Conservation (phyloP, 2,888 invertebrate species). For the Melinaea marsaeus region DNA sequence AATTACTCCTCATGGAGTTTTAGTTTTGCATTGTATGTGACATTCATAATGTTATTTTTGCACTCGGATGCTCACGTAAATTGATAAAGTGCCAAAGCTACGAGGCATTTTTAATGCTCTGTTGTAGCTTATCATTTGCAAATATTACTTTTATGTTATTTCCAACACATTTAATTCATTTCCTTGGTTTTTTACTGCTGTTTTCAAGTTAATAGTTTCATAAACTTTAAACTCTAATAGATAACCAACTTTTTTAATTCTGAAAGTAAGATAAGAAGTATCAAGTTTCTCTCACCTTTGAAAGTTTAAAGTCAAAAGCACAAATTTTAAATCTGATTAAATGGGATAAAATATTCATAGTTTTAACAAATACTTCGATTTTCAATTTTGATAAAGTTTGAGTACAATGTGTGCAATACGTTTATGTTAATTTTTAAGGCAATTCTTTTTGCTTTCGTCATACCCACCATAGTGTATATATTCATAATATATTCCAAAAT, state of each 20-base stretch:
- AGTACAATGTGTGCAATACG: no score
- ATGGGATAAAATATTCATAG: no score
- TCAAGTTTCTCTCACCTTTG: background rate
- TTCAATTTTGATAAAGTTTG: no score
- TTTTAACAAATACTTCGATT: no score
- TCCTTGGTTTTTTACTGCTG: constrained; percentile 2
- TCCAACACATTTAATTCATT: constrained; percentile 8
- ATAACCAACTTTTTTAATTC: background rate
- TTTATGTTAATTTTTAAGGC: no score
- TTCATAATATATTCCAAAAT: no score
- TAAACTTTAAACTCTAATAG: background rate
- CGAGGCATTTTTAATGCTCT: constrained; percentile 29
- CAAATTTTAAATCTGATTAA: no score
- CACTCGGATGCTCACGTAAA: constrained; percentile 27
- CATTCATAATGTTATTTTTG: constrained; percentile 11
- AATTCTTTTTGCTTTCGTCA: no score
- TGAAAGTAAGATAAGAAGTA: constrained; percentile 3
- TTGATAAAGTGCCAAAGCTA: constrained; percentile 28
- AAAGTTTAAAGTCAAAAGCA: no score
- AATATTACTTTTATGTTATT: constrained; percentile 31
- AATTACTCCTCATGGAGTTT: constrained; percentile 4
- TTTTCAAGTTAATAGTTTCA: background rate
- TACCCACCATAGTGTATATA: no score
- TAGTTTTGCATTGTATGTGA: constrained; percentile 6
- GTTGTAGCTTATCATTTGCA: constrained; percentile 29